phyloP scores from a whole-genome alignment of 2,888 invertebrate genomes.

The Phanerotoma sp. region DNA sequence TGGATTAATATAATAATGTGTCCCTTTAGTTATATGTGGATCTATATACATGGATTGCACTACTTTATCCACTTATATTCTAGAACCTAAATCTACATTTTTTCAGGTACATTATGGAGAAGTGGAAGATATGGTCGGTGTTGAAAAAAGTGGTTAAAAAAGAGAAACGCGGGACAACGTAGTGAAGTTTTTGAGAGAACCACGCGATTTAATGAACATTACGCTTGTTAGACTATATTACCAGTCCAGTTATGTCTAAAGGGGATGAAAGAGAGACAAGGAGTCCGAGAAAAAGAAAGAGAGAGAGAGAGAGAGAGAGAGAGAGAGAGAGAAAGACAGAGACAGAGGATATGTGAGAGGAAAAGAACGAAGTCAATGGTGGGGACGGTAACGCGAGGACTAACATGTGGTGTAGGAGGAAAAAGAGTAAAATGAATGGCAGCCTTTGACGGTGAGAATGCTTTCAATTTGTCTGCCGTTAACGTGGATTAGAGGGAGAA shows the following conservation, averaged over 20 bases:
- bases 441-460: slow-evolving; percentile 45
- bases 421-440: slow-evolving; percentile 13
- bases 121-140: slow-evolving; percentile 4
- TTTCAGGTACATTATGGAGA: background rate
- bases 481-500: slow-evolving; percentile 42
- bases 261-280: slow-evolving; percentile 13
- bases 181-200: slow-evolving; percentile 14
- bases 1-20: slow-evolving; percentile 43
- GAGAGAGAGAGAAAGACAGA: slow-evolving; percentile 16
- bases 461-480: slow-evolving; percentile 46
- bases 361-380: slow-evolving; percentile 1
- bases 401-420: slow-evolving; percentile 10
- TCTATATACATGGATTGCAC: slow-evolving; percentile 13
- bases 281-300: slow-evolving; percentile 7
- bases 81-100: slow-evolving; percentile 14
- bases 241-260: slow-evolving; percentile 30
- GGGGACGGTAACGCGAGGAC: slow-evolving; percentile 8
- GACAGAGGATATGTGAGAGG: slow-evolving; percentile 7
- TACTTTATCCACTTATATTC: slow-evolving; percentile 21
- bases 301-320: slow-evolving; percentile 12
- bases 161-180: slow-evolving; percentile 4
- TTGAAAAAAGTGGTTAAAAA: background rate
- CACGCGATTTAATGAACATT: slow-evolving; percentile 45
- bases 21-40: slow-evolving; percentile 28
- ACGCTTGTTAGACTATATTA: slow-evolving; percentile 44